phyloP scores from a whole-genome alignment of 2,888 invertebrate genomes.

The Tillus elongatus region DNA sequence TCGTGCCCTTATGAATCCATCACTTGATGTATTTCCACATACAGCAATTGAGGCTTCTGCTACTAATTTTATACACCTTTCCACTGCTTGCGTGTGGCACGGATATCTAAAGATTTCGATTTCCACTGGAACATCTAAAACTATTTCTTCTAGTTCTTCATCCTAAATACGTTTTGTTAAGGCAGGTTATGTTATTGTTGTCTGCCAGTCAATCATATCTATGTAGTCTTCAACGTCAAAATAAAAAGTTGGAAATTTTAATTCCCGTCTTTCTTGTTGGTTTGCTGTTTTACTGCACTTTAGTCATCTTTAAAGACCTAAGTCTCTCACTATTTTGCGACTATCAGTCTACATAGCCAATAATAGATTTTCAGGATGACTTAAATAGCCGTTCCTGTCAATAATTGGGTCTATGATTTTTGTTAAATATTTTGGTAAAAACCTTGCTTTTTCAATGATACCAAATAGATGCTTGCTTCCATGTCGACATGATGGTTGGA shows the following conservation, averaged over 20 bases:
- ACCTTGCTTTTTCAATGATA: not conserved
- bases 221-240: too few relatives aligned
- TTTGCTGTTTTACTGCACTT: not conserved
- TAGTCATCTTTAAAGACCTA: not conserved
- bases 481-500: not conserved
- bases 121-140: too few relatives aligned
- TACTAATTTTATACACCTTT: too few relatives aligned
- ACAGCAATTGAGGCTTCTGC: too few relatives aligned
- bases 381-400: too few relatives aligned
- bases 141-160: too few relatives aligned
- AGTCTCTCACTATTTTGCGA: not conserved
- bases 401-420: conserved; percentile 1
- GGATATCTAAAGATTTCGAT: too few relatives aligned
- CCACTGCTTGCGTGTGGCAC: too few relatives aligned
- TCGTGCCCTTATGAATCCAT: too few relatives aligned
- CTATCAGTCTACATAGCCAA: conserved; percentile 6
- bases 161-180: too few relatives aligned
- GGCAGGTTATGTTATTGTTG: not conserved
- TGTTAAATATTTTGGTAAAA: not conserved
- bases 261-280: not conserved
- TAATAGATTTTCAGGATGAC: conserved; percentile 8
- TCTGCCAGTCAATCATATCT: too few relatives aligned
- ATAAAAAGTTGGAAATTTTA: not conserved
- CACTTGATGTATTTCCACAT: too few relatives aligned
- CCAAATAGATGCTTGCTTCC: conserved; percentile 2